Evolutionary conservation across 2,113 vertebrate genomes (phyloP).

Genomic region (Hyperopisus bebe): DNA sequence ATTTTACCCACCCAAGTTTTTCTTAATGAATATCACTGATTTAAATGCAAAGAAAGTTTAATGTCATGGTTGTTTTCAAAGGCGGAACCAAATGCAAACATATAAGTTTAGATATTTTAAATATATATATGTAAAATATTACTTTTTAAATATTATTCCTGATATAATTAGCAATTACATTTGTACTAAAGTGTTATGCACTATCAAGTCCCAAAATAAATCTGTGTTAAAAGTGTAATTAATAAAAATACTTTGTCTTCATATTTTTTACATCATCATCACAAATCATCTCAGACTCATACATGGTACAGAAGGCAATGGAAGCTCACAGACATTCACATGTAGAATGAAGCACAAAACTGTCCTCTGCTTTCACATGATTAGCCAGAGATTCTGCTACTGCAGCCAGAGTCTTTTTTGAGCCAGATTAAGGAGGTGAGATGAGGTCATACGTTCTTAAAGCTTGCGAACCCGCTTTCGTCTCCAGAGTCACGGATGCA

Average conservation of each 20-base stretch:
- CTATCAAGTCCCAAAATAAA: background rate
- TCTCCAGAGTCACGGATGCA: background rate
- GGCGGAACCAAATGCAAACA: background rate
- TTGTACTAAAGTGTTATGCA: background rate
- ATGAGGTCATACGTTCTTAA: constrained; percentile 27
- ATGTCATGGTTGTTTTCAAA: background rate
- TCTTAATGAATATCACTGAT: background rate
- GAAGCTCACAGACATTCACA: background rate
- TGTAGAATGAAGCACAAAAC: background rate
- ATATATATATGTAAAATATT: background rate
- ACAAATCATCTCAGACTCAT: background rate
- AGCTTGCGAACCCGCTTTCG: constrained; percentile 7
- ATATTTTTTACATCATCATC: background rate
- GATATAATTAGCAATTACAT: background rate
- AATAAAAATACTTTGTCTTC: background rate
- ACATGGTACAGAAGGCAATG: background rate
- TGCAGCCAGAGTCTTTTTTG: background rate
- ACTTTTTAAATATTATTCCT: background rate
- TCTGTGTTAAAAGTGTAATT: background rate
- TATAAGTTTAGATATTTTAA: background rate
- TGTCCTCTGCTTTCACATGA: background rate
- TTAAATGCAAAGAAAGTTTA: background rate
- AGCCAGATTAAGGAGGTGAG: constrained; percentile 30
- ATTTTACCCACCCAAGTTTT: background rate
- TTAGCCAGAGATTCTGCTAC: background rate